These are phyloP conservation scores for Ischnura elegans DNA, from an alignment of 2,888 invertebrate genomes.

Conservation along the genomic window DNA sequence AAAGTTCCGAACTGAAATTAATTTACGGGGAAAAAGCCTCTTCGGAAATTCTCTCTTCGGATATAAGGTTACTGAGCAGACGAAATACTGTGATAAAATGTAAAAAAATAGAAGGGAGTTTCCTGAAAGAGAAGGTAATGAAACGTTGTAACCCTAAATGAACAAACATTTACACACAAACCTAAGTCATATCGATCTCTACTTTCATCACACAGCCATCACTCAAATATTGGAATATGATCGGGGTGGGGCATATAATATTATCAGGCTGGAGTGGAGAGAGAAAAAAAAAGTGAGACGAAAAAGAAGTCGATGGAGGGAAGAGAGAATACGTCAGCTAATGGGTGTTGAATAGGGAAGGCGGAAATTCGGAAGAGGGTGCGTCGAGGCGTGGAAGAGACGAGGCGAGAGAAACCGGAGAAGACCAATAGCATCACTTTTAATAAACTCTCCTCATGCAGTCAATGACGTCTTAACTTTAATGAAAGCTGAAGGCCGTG, in stretches of 20 bases:
- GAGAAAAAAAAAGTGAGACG: neutral
- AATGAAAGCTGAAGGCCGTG: neutral
- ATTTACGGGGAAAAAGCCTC: neutral
- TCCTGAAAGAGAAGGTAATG: neutral
- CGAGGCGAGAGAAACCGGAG: neutral
- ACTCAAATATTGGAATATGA: neutral
- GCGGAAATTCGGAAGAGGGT: neutral
- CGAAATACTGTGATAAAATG: too few relatives aligned
- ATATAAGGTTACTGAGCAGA: neutral
- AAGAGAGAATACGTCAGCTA: neutral
- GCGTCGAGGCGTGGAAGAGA: neutral
- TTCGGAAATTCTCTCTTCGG: neutral
- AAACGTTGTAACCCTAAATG: neutral
- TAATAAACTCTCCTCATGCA: neutral
- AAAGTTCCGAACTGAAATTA: neutral
- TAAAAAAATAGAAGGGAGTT: neutral
- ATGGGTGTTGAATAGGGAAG: neutral
- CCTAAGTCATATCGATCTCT: neutral
- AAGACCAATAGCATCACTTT: slow-evolving; percentile 3
- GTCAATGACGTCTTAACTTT: neutral
- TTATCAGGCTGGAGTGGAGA: neutral
- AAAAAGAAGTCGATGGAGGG: neutral
- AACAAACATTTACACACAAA: neutral
- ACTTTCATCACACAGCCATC: neutral
- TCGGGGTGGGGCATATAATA: neutral